Conservation (phyloP, 2,888 invertebrate species). For the Octonoba sinensis region DNA sequence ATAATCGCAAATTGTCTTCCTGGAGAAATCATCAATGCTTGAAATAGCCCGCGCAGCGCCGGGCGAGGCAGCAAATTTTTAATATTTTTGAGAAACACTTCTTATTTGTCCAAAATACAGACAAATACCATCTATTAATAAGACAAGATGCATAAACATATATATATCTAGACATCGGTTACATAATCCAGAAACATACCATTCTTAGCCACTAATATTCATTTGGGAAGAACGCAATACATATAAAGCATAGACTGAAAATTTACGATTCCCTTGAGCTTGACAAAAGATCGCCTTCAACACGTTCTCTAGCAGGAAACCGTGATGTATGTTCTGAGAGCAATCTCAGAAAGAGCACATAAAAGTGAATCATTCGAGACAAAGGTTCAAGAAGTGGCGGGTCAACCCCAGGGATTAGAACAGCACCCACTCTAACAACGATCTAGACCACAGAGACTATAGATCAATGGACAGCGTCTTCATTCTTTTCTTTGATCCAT, state of each 20-base stretch:
- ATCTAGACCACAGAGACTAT: constrained; percentile 3
- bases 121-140: too few relatives aligned
- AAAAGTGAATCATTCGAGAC: constrained; percentile 56
- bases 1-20: too few relatives aligned
- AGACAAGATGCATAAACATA: too few relatives aligned
- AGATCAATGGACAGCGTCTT: constrained; percentile 27
- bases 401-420: constrained; percentile 37
- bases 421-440: constrained; percentile 11
- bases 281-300: constrained; percentile 37
- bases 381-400: constrained; percentile 44
- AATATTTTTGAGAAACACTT: too few relatives aligned
- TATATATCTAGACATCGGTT: too few relatives aligned
- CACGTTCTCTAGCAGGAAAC: constrained; percentile 7
- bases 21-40: too few relatives aligned
- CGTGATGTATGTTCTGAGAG: constrained; percentile 41
- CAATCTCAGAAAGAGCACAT: constrained; percentile 46
- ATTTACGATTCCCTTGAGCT: constrained; percentile 37
- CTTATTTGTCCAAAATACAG: too few relatives aligned
- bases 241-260: constrained; percentile 1
- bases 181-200: too few relatives aligned
- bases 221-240: too few relatives aligned
- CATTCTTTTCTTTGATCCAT: neutral
- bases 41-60: too few relatives aligned
- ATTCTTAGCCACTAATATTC: too few relatives aligned
- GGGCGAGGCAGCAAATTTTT: too few relatives aligned